Conservation (phyloP, 2,888 invertebrate genomes). For the Eristalis tenax region DNA sequence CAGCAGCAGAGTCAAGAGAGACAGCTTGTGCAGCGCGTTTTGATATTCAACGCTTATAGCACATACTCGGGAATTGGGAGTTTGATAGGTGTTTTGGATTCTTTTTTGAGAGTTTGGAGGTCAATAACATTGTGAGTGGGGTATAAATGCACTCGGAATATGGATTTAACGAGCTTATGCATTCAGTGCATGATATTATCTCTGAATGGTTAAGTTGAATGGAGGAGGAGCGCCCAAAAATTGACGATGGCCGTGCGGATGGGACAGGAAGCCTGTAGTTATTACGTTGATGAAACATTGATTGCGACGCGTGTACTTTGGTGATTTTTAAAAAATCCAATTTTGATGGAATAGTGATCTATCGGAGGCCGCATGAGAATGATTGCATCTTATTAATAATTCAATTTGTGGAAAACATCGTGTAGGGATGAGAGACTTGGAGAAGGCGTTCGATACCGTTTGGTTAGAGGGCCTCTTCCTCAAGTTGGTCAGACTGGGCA, state of each 20-base stretch:
- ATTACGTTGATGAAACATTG: background rate
- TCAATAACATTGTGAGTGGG: slow-evolving; percentile 48
- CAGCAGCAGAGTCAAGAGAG: slow-evolving; percentile 3
- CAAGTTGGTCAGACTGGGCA: no score
- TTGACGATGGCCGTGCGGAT: slow-evolving; percentile 21
- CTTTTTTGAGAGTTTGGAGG: slow-evolving; percentile 4
- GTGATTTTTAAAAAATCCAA: background rate
- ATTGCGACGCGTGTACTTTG: background rate
- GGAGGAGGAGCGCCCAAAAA: slow-evolving; percentile 17
- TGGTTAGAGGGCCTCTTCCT: no score
- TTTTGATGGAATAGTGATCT: no score
- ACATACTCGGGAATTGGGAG: background rate
- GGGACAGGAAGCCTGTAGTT: slow-evolving; percentile 3
- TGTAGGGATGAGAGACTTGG: no score
- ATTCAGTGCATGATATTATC: slow-evolving; percentile 51
- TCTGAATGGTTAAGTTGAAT: slow-evolving; percentile 25
- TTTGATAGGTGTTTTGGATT: slow-evolving; percentile 11
- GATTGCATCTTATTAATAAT: no score
- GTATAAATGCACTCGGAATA: slow-evolving; percentile 51
- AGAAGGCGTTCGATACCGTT: no score
- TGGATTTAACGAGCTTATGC: slow-evolving; percentile 50
- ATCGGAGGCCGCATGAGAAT: no score
- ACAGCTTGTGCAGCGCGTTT: slow-evolving; percentile 10
- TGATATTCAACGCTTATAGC: slow-evolving; percentile 24
- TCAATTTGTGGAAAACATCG: no score